These are phyloP conservation scores for Megastigmus dorsalis DNA, from an alignment of 2,888 invertebrate species.

Conservation along the genomic window DNA sequence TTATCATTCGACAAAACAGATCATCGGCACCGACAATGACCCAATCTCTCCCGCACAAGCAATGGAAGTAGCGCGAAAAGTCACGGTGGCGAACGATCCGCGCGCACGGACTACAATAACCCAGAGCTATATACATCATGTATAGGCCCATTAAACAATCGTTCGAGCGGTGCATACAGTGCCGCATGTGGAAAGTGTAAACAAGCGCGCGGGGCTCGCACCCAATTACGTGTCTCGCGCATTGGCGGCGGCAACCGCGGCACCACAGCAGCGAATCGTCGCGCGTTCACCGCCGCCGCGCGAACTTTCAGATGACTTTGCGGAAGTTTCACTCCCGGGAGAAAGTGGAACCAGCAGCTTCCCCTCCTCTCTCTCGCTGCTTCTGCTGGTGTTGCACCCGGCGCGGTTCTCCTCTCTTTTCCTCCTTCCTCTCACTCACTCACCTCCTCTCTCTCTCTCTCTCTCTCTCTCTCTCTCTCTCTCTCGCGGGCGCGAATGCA, in stretches of 20 bases:
- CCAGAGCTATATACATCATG: too few relatives aligned
- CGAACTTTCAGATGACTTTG: slow-evolving; percentile 23
- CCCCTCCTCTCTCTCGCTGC: background rate
- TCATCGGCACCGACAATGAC: too few relatives aligned
- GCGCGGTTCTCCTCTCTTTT: background rate
- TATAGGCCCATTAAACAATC: background rate
- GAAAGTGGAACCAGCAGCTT: slow-evolving; percentile 46
- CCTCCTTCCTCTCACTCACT: background rate
- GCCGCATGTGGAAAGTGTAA: slow-evolving; percentile 20
- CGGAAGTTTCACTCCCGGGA: slow-evolving; percentile 52
- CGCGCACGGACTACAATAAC: too few relatives aligned
- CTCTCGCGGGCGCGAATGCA: too few relatives aligned
- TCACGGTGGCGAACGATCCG: too few relatives aligned
- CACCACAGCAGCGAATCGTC: too few relatives aligned
- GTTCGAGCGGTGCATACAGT: background rate
- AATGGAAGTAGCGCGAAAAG: too few relatives aligned
- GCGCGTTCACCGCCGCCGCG: too few relatives aligned
- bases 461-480: background rate
- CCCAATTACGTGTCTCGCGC: slow-evolving; percentile 9
- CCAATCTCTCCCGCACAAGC: too few relatives aligned
- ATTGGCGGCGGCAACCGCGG: too few relatives aligned
- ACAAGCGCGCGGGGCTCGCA: slow-evolving; percentile 1
- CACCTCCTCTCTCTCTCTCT: background rate
- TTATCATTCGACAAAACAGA: too few relatives aligned
- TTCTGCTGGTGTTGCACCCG: too few relatives aligned